Evolutionary conservation across 1,140 invertebrate species (phyloP).

Genomic region (Mizuhopecten yessoensis): DNA sequence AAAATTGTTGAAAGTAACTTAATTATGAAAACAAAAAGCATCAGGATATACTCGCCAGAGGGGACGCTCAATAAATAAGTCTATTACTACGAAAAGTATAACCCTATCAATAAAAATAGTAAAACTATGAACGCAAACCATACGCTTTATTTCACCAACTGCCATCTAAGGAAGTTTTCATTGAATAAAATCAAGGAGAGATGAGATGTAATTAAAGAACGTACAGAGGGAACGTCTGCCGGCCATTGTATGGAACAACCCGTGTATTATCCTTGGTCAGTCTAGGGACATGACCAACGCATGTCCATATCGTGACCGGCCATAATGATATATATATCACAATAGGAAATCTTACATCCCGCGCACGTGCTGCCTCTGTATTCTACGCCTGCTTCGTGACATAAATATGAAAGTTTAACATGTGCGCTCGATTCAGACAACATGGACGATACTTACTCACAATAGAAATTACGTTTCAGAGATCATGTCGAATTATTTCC

Average conservation of each 20-base stretch:
- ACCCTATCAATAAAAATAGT: background rate
- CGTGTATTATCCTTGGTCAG: background rate
- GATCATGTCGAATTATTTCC: constrained; percentile 12
- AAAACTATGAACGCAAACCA: background rate
- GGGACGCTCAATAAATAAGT: background rate
- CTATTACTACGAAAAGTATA: background rate
- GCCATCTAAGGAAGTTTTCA: background rate
- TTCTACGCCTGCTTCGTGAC: background rate
- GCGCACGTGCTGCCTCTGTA: background rate
- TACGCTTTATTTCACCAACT: background rate
- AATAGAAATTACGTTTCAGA: background rate
- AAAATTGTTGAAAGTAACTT: background rate
- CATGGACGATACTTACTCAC: background rate
- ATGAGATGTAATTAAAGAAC: background rate
- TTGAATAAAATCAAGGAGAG: background rate
- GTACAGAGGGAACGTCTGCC: background rate
- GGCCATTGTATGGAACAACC: background rate
- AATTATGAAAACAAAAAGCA: background rate
- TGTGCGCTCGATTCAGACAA: constrained; percentile 2
- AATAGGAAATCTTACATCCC: background rate
- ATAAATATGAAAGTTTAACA: constrained; percentile 20
- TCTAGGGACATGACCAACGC: background rate
- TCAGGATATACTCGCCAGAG: background rate
- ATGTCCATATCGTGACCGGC: constrained; percentile 23
- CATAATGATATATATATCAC: constrained; percentile 4